Evolutionary conservation across 2,888 invertebrate genomes (phyloP).

Genomic region (Drymonia ruficornis): DNA sequence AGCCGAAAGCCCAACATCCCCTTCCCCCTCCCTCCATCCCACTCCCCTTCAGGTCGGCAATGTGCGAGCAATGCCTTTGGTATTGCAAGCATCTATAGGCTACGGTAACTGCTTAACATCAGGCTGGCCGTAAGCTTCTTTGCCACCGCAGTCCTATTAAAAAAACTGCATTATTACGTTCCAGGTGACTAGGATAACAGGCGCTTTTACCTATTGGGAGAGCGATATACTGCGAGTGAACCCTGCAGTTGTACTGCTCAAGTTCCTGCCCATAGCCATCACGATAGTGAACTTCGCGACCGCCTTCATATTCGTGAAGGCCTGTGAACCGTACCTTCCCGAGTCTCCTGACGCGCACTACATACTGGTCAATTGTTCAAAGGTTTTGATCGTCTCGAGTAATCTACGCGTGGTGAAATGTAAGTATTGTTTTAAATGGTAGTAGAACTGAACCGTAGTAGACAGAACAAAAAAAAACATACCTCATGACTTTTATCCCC

Average conservation of each 20-base stretch:
- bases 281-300: conserved; percentile 70
- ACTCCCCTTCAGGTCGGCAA: no score
- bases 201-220: conserved; percentile 71
- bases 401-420: conserved; percentile 45
- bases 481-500: no score
- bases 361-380: conserved; percentile 62
- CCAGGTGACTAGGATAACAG: conserved; percentile 69
- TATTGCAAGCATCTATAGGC: no score
- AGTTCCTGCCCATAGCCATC: conserved; percentile 69
- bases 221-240: conserved; percentile 70
- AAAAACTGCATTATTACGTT: background rate
- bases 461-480: no score
- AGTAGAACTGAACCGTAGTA: no score
- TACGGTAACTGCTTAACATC: no score
- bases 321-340: conserved; percentile 51
- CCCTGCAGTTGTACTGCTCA: conserved; percentile 63
- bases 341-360: conserved; percentile 18
- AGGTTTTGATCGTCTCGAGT: conserved; percentile 44
- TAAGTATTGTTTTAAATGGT: conserved; percentile 42
- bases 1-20: no score
- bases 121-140: no score
- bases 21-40: no score
- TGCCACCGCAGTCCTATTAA: no score
- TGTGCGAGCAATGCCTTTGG: no score
- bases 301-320: conserved; percentile 61